phyloP scores from a whole-genome alignment of 53 echinoderm and acorn worm species.

The Echinarachnius parma region DNA sequence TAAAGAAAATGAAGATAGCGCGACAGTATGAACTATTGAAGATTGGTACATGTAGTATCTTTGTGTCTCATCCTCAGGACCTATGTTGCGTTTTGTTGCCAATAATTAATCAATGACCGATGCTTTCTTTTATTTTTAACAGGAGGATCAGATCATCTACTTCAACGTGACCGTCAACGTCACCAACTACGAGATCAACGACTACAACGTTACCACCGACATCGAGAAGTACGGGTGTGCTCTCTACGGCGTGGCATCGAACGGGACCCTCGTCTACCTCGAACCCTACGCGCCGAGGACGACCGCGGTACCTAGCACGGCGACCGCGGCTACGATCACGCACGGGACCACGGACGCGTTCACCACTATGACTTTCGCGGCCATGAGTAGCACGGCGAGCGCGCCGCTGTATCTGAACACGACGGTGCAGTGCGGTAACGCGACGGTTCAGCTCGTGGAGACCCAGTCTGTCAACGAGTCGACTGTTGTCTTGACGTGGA shows the following conservation, averaged over 20 bases:
- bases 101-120: no score
- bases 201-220: conserved; percentile 26
- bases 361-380: neutral
- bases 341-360: neutral
- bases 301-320: conserved; percentile 18
- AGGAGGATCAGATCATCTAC: conserved; percentile 53
- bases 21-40: no score
- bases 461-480: conserved; percentile 54
- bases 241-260: conserved; percentile 2
- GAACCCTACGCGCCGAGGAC: conserved; percentile 17
- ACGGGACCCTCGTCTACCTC: conserved; percentile 27
- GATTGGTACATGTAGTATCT: no score
- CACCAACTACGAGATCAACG: conserved; percentile 53
- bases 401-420: conserved; percentile 26
- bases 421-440: conserved; percentile 59
- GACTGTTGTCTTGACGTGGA: conserved; percentile 49
- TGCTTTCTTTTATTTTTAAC: no score
- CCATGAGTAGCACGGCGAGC: conserved; percentile 1
- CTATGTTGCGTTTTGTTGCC: no score
- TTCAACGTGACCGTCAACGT: conserved; percentile 70
- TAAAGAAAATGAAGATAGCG: no score
- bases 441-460: conserved; percentile 42
- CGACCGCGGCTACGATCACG: conserved; percentile 1
- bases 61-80: no score
- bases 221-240: conserved; percentile 26